Percentiles rank a stretch among this genome's conserved stretches.
These are phyloP conservation scores for Typhlichthys eigenmanni DNA, from an alignment of 2,797 vertebrate species.

Conservation along the genomic window DNA sequence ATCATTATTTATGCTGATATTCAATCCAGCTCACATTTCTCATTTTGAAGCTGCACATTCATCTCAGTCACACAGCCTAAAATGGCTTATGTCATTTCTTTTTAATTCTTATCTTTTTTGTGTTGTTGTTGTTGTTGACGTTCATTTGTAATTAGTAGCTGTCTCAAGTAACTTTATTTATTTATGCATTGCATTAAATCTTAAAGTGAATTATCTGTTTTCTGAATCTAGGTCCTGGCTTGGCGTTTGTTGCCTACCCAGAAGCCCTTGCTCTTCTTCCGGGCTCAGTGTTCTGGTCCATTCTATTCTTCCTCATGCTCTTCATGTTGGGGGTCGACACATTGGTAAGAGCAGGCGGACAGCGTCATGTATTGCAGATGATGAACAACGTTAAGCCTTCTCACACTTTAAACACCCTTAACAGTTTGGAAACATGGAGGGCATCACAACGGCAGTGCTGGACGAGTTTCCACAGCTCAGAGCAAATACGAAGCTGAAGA, in stretches of 20 bases:
- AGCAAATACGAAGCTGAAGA: conserved; percentile 65
- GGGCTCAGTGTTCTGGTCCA: conserved; percentile 84
- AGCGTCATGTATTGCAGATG: too few relatives aligned
- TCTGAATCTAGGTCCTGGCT: conserved; percentile 75
- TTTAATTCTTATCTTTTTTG: background rate
- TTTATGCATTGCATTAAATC: background rate
- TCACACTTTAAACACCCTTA: conserved; percentile 7
- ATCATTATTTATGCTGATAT: too few relatives aligned
- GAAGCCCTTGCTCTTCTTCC: conserved; percentile 85
- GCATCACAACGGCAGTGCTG: conserved; percentile 81
- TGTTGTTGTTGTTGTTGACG: background rate
- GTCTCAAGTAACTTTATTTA: background rate
- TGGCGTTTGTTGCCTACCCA: conserved; percentile 87
- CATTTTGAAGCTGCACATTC: background rate
- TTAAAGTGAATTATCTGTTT: background rate
- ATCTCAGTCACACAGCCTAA: background rate
- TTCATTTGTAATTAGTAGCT: background rate
- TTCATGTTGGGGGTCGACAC: conserved; percentile 85
- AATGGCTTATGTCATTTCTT: background rate
- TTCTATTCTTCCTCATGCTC: conserved; percentile 87
- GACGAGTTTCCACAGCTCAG: conserved; percentile 81
- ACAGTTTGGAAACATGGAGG: conserved; percentile 88
- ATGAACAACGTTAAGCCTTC: background rate
- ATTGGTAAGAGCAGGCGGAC: conserved; percentile 65
- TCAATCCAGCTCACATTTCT: too few relatives aligned